A percentile compares a stretch with the other conserved stretches of the same genome.
Conservation (phyloP, 2,113 vertebrate species). For the Chloebia gouldiae region DNA sequence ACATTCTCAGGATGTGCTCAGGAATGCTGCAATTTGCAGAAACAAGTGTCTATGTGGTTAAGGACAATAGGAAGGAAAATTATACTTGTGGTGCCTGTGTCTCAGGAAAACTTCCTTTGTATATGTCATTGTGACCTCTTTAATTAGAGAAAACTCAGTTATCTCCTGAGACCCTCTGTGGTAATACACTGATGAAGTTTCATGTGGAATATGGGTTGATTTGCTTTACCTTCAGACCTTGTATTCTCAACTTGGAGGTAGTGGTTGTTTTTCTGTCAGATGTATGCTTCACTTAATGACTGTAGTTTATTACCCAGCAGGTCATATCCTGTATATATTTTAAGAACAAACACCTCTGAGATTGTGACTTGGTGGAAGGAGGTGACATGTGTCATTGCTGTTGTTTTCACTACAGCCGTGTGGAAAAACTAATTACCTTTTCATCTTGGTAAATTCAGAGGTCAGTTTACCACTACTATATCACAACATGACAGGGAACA, state of each 20-base stretch:
- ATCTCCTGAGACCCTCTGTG: constrained; percentile 23
- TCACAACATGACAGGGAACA: constrained; percentile 85
- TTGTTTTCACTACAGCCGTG: constrained; percentile 81
- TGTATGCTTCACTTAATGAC: constrained; percentile 70
- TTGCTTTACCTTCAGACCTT: constrained; percentile 67
- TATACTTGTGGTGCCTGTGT: neutral
- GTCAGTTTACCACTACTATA: constrained; percentile 85
- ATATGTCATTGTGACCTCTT: neutral
- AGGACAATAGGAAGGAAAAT: neutral
- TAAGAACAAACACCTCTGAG: constrained; percentile 77
- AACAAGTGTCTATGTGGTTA: neutral
- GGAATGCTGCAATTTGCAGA: neutral
- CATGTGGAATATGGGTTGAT: constrained; percentile 57
- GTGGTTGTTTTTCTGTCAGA: constrained; percentile 72
- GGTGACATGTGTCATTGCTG: constrained; percentile 78
- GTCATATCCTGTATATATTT: constrained; percentile 78
- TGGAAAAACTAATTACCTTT: constrained; percentile 92
- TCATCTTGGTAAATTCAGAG: constrained; percentile 88
- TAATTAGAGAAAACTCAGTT: constrained; percentile 53
- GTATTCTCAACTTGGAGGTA: constrained; percentile 63
- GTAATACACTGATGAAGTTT: constrained; percentile 49
- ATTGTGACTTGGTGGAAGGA: constrained; percentile 77
- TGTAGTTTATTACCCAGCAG: constrained; percentile 77
- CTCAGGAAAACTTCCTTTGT: neutral
- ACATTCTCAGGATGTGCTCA: neutral